These are phyloP conservation scores for Axea sp. DNA, from an alignment of 2,888 invertebrate species.

Conservation along the genomic window DNA sequence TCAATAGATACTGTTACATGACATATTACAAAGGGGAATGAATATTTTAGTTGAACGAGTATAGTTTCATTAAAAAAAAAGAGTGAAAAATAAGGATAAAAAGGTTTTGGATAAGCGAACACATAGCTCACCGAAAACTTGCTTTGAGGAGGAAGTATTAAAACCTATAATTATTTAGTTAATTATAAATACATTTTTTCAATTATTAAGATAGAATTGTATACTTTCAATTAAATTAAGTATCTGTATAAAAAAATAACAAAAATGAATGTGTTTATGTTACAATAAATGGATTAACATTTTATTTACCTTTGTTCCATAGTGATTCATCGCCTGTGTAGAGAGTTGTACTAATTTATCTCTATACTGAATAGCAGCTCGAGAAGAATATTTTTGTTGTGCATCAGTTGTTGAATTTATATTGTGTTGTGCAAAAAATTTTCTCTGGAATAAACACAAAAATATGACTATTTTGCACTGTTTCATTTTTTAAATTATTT, in stretches of 20 bases:
- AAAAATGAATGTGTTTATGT: neutral
- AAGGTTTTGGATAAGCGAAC: conserved; percentile 24
- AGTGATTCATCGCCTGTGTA: conserved; percentile 92
- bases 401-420: conserved; percentile 91
- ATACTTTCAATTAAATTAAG: neutral
- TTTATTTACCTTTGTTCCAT: conserved; percentile 89
- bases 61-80: no score
- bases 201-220: neutral
- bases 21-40: no score
- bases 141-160: conserved; percentile 71
- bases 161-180: conserved; percentile 74
- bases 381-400: conserved; percentile 97
- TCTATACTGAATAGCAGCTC: conserved; percentile 95
- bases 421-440: conserved; percentile 97
- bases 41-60: no score
- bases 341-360: conserved; percentile 92
- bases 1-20: no score
- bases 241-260: neutral
- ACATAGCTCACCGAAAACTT: conserved; percentile 74
- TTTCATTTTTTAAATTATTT: no score
- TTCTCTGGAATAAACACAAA: conserved; percentile 85
- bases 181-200: conserved; percentile 15
- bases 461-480: no score
- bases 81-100: neutral
- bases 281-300: conserved; percentile 9